Base-by-base conservation (phyloP, 2,113 vertebrate species). In the Isichthys henryi region DNA sequence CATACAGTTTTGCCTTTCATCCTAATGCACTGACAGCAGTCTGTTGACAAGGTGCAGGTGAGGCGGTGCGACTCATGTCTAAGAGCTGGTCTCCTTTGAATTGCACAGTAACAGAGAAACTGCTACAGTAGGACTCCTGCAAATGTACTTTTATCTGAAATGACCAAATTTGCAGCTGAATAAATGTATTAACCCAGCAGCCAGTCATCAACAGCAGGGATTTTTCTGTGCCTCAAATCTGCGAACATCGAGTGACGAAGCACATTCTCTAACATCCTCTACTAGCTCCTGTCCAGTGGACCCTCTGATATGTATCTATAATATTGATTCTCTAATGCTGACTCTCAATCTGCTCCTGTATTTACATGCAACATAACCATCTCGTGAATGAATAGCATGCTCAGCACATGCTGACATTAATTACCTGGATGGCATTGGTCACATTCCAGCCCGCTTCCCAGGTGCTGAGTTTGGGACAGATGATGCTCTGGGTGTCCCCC, bases 361-460 rank as follows among this genome's bases (percentile, higher is more conserved):
- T 56, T 21, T 46, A 39, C 19, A 21, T 2, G 7, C 31, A 35
- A 77, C 35, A 17, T n/a, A 83, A 46, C 80, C 80, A 48, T 48
- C 45, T 46, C 3, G 2, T 19, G 2, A 17, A 15, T 62, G 23
- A 5, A 31, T 52, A 27, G 35, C 17, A 50, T 43, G 46, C 21
- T 46, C 2, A 8, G n/a, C 43, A 23, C 31, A 62, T 10, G n/a
- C 43, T 49, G 62, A 23, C 88, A 9, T 10, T 74, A 52, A 23
- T 94, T 92, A 96, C 96, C 95, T 96, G 95, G 89, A 96, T 95
- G 8, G 92, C 95, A 87, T 96, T 96, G 21, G 95, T 97, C 87
- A 97, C 95, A 5, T 97, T 97, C 96, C 95, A 97, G 85, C 95
- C 94, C 43, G 96, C 96, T 93, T 97, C 96, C 96, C 96, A 97